These are phyloP conservation scores for Trissoscelio sp. DNA, from an alignment of 2,888 invertebrate genomes.

Conservation along the genomic window DNA sequence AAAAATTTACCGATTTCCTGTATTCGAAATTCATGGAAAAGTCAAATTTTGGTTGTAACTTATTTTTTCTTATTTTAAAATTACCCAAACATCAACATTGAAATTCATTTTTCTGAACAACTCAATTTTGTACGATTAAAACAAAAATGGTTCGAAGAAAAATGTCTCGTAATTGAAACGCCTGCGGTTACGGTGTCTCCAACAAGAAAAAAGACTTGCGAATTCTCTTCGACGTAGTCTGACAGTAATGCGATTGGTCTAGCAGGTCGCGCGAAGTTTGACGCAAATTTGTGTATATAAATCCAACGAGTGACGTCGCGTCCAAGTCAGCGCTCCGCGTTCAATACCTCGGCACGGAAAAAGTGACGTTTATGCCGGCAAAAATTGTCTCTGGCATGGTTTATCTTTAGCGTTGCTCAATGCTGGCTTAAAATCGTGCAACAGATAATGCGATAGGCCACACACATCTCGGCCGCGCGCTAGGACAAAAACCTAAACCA, in stretches of 20 bases:
- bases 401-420: slow-evolving; percentile 54
- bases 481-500: slow-evolving; percentile 33
- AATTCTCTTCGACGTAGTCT: slow-evolving; percentile 10
- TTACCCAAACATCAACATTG: too few species aligned
- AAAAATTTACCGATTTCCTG: not conserved
- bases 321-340: slow-evolving; percentile 17
- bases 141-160: not conserved
- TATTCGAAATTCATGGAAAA: too few species aligned
- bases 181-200: not conserved
- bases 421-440: slow-evolving; percentile 50
- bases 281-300: slow-evolving; percentile 32
- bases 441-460: slow-evolving; percentile 59
- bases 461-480: slow-evolving; percentile 20
- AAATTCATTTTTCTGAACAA: too few species aligned
- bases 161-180: not conserved
- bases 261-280: slow-evolving; percentile 20
- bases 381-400: slow-evolving; percentile 53
- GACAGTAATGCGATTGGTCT: slow-evolving; percentile 45
- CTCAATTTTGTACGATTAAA: too few species aligned
- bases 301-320: slow-evolving; percentile 26
- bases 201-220: slow-evolving; percentile 3
- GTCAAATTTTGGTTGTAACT: too few species aligned
- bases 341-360: slow-evolving; percentile 45
- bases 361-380: slow-evolving; percentile 51
- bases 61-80: too few species aligned